Evolutionary conservation across 2,888 invertebrate genomes (phyloP), one percentile per base, ranked within the genome.

Genomic region (Epiblema foenella): DNA sequence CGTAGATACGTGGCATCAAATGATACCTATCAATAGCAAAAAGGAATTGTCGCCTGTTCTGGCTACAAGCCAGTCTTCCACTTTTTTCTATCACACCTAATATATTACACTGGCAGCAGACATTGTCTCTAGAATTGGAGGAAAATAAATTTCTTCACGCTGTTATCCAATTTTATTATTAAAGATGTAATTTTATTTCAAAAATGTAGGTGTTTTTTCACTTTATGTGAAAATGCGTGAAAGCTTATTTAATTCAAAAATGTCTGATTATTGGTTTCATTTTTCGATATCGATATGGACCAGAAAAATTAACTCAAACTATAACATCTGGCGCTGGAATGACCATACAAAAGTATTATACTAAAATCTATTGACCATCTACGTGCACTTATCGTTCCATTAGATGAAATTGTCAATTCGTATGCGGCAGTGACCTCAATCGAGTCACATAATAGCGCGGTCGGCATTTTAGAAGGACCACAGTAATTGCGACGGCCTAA

Each of bases 11-110:
- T 75, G 74, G 75, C 76, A 79, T 79, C 77, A 81, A 85, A 86
- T 82, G 84, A 81, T 81, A n/a, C n/a, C n/a, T n/a, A 87, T 85
- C 81, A 85, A 84, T 82, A 78, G 79, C 78, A 77, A 79, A 85
- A 84, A 85, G 79, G 83, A 81, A 84, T 87, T 85, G 85, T 86
- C 84, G 79, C 83, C 75, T 73, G 51, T 73, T 62, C 82, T 89
- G 89, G 89, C 89, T 75, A 68, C 15, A 57, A 79, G 87, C 89
- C 89, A 89, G 78, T 74, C 75, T 75, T 76, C 74, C 71, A 70
- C 75, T 79, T 80, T 68, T 68, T 68, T 68, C 65, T 51, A 51
- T 57, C 46, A n/a, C 65, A 66, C 70, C 72, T 68, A 72, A 68
- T 68, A 73, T 73, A 69, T 69, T 73, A 73, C 72, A 63, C 71